phyloP scores from a whole-genome alignment of 1,140 invertebrate genomes.

The Pogonomyrmex barbatus region DNA sequence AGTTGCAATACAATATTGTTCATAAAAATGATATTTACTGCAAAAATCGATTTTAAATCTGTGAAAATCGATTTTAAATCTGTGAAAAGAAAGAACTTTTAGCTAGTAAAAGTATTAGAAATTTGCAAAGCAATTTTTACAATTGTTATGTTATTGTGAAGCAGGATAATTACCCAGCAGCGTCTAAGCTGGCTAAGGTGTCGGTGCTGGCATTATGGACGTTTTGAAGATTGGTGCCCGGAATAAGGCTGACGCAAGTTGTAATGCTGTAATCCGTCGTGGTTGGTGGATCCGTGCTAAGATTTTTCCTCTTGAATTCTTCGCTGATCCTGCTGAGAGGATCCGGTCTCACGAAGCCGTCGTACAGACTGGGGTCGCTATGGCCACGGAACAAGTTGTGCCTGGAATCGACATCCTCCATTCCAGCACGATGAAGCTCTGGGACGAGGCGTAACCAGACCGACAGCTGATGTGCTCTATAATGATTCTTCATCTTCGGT shows the following conservation, averaged over 20 bases:
- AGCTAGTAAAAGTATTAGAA: background rate
- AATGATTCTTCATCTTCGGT: conserved; percentile 96
- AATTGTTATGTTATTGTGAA: background rate
- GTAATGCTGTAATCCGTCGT: conserved; percentile 85
- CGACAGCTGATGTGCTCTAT: conserved; percentile 96
- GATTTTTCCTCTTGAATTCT: conserved; percentile 83
- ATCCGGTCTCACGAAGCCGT: conserved; percentile 92
- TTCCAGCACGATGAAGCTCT: conserved; percentile 95
- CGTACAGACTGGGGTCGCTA: conserved; percentile 92
- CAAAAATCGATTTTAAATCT: background rate
- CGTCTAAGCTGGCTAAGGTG: conserved; percentile 91
- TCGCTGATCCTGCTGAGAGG: conserved; percentile 89
- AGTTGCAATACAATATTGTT: background rate
- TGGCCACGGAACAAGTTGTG: conserved; percentile 94
- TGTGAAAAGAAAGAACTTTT: background rate
- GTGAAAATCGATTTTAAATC: background rate
- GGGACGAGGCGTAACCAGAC: conserved; percentile 97
- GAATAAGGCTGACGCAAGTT: conserved; percentile 87
- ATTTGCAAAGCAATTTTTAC: background rate
- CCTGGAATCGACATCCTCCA: conserved; percentile 93
- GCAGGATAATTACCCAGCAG: conserved; percentile 87
- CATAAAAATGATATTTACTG: background rate
- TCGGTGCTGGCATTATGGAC: conserved; percentile 89
- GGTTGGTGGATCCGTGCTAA: conserved; percentile 87
- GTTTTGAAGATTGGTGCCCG: conserved; percentile 86